phyloP scores from a whole-genome alignment of 2,797 vertebrate genomes.

The Botia almorhae region DNA sequence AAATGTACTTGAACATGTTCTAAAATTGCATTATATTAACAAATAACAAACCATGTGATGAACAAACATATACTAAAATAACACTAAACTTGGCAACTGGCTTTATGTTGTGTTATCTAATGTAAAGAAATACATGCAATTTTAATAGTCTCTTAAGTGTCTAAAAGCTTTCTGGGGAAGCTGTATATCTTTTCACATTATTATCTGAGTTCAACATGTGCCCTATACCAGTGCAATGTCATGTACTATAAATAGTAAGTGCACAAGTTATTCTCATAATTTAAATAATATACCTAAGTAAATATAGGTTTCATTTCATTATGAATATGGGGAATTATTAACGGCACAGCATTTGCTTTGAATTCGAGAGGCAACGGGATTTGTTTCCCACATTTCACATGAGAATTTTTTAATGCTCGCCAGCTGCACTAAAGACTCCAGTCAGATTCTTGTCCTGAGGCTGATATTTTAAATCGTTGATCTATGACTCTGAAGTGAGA shows the following conservation, averaged over 20 bases:
- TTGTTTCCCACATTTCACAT: not conserved
- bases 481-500: not conserved
- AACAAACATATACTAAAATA: too few relatives aligned
- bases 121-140: too few relatives aligned
- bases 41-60: too few relatives aligned
- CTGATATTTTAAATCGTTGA: slow-evolving; percentile 12
- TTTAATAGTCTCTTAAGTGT: not conserved
- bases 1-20: too few relatives aligned
- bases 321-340: slow-evolving; percentile 20
- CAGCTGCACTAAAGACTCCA: not conserved
- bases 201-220: not conserved
- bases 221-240: not conserved
- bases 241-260: not conserved
- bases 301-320: not conserved
- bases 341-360: not conserved
- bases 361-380: not conserved
- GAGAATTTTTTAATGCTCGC: not conserved
- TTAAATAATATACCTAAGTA: not conserved
- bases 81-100: too few relatives aligned
- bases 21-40: too few relatives aligned
- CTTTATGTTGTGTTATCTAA: too few relatives aligned
- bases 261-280: not conserved
- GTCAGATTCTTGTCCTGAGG: not conserved
- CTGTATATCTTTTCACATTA: slow-evolving; percentile 2
- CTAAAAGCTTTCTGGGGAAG: not conserved